These are phyloP conservation scores for Lepidotrigona ventralis DNA, from an alignment of 1,140 invertebrate genomes.

Conservation along the genomic window DNA sequence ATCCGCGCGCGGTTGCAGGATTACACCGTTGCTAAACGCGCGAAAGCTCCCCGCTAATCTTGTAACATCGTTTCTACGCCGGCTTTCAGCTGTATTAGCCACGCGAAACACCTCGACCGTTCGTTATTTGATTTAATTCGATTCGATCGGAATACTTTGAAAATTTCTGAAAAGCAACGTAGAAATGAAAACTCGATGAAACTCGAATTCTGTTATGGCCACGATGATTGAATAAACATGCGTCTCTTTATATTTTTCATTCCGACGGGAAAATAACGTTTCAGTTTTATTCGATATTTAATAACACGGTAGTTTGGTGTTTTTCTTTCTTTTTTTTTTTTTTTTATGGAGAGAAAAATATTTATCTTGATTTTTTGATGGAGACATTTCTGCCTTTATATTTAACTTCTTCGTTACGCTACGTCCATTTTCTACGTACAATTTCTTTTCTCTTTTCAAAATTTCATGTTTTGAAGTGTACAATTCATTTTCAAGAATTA, in stretches of 20 bases:
- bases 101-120: neutral
- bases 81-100: neutral
- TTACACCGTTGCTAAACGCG: constrained; percentile 37
- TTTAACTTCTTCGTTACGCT: too few relatives aligned
- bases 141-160: neutral
- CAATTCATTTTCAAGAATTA: too few relatives aligned
- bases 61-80: neutral
- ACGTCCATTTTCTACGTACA: too few relatives aligned
- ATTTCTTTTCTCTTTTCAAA: too few relatives aligned
- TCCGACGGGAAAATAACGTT: neutral
- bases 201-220: neutral
- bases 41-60: constrained; percentile 28
- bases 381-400: too few relatives aligned
- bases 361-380: too few relatives aligned
- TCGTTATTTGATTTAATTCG: neutral
- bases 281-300: neutral
- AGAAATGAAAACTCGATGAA: neutral
- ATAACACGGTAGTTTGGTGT: neutral
- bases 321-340: neutral
- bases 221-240: too few relatives aligned
- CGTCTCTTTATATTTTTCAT: neutral
- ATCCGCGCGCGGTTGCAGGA: constrained; percentile 15
- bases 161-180: neutral
- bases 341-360: too few relatives aligned
- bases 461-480: too few relatives aligned